Conservation (phyloP, 2,113 vertebrate species). For the Blennius ocellaris region DNA sequence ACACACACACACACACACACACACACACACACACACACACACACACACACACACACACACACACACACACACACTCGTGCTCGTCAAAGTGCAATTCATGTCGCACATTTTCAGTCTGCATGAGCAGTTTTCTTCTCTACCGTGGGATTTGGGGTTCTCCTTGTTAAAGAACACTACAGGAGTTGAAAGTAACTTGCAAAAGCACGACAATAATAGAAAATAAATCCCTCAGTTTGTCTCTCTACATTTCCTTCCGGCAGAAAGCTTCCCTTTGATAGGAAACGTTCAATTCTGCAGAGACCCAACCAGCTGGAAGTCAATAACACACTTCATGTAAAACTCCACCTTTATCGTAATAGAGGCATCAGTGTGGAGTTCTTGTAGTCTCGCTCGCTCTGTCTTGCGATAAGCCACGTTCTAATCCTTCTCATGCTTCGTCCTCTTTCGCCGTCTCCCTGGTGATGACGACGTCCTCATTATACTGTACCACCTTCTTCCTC, state of each 20-base stretch:
- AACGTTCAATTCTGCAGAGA: slow-evolving; percentile 31
- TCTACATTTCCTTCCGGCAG: slow-evolving; percentile 31
- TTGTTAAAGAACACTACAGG: slow-evolving; percentile 49
- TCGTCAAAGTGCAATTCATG: slow-evolving; percentile 52
- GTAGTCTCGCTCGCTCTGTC: slow-evolving; percentile 11
- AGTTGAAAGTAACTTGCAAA: slow-evolving; percentile 55
- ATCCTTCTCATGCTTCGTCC: neutral
- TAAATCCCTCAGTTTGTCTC: slow-evolving; percentile 2
- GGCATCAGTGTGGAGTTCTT: neutral
- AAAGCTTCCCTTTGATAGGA: slow-evolving; percentile 46
- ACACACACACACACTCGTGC: slow-evolving; percentile 19
- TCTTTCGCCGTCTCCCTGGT: neutral
- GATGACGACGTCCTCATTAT: slow-evolving; percentile 24
- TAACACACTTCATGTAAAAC: slow-evolving; percentile 23
- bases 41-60: slow-evolving; percentile 24
- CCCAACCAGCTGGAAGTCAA: slow-evolving; percentile 30
- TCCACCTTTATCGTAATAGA: slow-evolving; percentile 21
- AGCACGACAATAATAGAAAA: slow-evolving; percentile 9
- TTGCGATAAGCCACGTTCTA: neutral
- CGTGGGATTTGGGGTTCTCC: slow-evolving; percentile 46
- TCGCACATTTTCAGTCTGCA: slow-evolving; percentile 60
- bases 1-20: slow-evolving; percentile 28
- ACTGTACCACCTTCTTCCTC: slow-evolving; percentile 14
- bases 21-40: slow-evolving; percentile 20
- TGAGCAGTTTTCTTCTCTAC: slow-evolving; percentile 54